phyloP scores from a whole-genome alignment of 2,888 invertebrate species.

The Tinea trinotella region DNA sequence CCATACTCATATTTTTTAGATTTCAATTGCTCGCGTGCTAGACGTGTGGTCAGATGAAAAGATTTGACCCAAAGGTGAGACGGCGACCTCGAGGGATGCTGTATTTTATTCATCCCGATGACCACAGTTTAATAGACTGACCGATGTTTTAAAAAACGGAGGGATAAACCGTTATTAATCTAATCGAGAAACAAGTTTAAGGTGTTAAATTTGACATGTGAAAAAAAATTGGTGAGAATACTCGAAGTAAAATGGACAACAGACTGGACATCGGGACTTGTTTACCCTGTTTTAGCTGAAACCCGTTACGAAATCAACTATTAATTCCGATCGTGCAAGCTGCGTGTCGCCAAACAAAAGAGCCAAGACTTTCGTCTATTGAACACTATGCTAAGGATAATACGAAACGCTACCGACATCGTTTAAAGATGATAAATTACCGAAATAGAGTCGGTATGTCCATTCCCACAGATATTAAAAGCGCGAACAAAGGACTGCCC shows the following conservation, averaged over 20 bases:
- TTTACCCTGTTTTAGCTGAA: slow-evolving; percentile 5
- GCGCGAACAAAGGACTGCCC: slow-evolving; percentile 56
- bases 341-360: slow-evolving; percentile 7
- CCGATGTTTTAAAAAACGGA: background rate
- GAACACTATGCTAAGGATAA: slow-evolving; percentile 3
- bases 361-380: slow-evolving; percentile 9
- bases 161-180: background rate
- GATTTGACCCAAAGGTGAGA: slow-evolving; percentile 15
- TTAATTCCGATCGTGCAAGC: slow-evolving; percentile 22
- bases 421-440: slow-evolving; percentile 73
- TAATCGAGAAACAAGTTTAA: background rate
- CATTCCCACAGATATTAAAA: slow-evolving; percentile 73
- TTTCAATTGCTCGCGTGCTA: background rate
- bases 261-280: slow-evolving; percentile 5
- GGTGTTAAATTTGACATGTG: background rate
- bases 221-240: slow-evolving; percentile 2
- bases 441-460: slow-evolving; percentile 68
- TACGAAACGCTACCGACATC: slow-evolving; percentile 26
- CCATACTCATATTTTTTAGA: background rate
- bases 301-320: slow-evolving; percentile 17
- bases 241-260: background rate
- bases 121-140: slow-evolving; percentile 6
- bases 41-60: slow-evolving; percentile 11
- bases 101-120: slow-evolving; percentile 9
- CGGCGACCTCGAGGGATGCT: slow-evolving; percentile 14